Conservation (phyloP, 2,113 vertebrate genomes). For the Rostratula benghalensis region DNA sequence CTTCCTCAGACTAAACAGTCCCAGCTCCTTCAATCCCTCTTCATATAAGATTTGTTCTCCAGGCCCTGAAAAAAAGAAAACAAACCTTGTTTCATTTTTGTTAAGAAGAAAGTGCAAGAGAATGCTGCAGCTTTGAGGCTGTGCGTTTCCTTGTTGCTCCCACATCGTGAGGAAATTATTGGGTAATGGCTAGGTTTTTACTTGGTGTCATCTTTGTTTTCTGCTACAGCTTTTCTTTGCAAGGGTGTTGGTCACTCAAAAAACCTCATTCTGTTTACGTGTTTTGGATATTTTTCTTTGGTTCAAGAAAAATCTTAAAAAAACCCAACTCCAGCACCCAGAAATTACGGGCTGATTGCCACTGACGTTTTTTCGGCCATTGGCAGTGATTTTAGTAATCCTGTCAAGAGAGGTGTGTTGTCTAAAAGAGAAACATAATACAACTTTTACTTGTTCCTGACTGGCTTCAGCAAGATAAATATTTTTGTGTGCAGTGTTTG, state of each 20-base stretch:
- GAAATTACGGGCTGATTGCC: not conserved
- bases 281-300: not conserved
- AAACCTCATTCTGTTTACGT: not conserved
- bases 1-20: too few species aligned
- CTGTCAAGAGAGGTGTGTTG: not conserved
- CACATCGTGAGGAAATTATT: not conserved
- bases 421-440: not conserved
- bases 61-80: too few species aligned
- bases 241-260: not conserved
- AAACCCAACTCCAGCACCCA: not conserved
- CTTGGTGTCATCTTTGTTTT: not conserved
- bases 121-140: not conserved
- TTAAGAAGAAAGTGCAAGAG: not conserved
- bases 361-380: not conserved
- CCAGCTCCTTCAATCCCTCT: too few species aligned
- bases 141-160: not conserved
- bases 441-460: not conserved
- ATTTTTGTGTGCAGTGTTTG: not conserved
- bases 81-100: not conserved
- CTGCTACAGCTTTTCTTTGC: not conserved
- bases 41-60: too few species aligned
- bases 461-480: slow-evolving; percentile 15
- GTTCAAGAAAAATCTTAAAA: not conserved
- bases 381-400: not conserved
- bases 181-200: not conserved